phyloP scores from a whole-genome alignment of 2,113 vertebrate species.

The Lates calcarifer region DNA sequence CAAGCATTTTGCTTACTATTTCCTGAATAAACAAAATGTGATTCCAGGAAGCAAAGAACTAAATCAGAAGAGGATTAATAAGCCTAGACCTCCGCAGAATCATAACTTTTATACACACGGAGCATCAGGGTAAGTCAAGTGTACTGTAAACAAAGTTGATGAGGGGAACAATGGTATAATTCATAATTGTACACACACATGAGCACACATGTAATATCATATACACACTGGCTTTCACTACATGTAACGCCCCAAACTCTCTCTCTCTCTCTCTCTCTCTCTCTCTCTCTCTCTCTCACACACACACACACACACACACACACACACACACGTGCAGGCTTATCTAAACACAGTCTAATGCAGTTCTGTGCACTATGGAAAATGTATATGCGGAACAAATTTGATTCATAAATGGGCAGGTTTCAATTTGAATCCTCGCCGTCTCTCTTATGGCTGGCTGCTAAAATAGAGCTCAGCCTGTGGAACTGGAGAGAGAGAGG shows the following conservation, averaged over 20 bases:
- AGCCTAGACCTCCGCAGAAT: constrained; percentile 43
- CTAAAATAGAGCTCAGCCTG: constrained; percentile 77
- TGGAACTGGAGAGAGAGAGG: constrained; percentile 52
- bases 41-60: constrained; percentile 39
- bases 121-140: constrained; percentile 46
- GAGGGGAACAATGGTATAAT: constrained; percentile 70
- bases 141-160: constrained; percentile 69
- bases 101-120: constrained; percentile 25
- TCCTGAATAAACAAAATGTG: constrained; percentile 31
- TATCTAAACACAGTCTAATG: constrained; percentile 72
- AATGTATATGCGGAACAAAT: constrained; percentile 83
- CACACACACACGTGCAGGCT: constrained; percentile 22
- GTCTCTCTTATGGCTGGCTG: constrained; percentile 72
- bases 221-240: constrained; percentile 14
- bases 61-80: constrained; percentile 62
- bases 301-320: constrained; percentile 24
- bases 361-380: constrained; percentile 66
- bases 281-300: no score
- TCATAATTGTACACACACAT: constrained; percentile 45
- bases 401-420: constrained; percentile 83
- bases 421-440: constrained; percentile 79
- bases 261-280: no score
- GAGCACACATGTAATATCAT: constrained; percentile 13
- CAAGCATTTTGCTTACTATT: constrained; percentile 15
- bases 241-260: not conserved